phyloP scores from a whole-genome alignment of 2,888 invertebrate genomes.

The Apamea monoglypha region DNA sequence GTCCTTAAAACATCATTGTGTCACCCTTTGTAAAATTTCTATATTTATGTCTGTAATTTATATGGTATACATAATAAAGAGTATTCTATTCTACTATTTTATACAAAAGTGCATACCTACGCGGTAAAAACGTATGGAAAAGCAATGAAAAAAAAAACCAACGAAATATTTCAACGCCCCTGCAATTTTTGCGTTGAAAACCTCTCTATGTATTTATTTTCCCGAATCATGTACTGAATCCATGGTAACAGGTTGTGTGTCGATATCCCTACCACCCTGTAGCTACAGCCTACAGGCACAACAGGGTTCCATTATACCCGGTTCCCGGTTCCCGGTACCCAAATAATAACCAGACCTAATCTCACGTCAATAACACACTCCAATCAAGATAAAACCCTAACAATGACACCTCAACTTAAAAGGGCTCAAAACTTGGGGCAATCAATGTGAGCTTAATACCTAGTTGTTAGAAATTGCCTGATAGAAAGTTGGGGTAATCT shows the following conservation, averaged over 20 bases:
- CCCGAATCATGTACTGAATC: neutral
- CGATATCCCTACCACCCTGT: neutral
- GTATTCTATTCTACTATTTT: too few relatives aligned
- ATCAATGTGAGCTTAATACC: slow-evolving; percentile 71
- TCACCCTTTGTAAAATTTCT: too few relatives aligned
- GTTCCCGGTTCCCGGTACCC: neutral
- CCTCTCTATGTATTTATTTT: neutral
- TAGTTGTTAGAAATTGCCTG: slow-evolving; percentile 74
- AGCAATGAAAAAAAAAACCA: too few relatives aligned
- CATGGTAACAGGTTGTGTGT: neutral
- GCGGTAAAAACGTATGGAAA: too few relatives aligned
- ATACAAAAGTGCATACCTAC: too few relatives aligned
- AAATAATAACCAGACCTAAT: slow-evolving; percentile 15
- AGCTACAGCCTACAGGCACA: neutral
- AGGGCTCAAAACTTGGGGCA: slow-evolving; percentile 72
- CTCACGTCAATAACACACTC: slow-evolving; percentile 35
- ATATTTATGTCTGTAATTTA: too few relatives aligned
- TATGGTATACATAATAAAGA: too few relatives aligned
- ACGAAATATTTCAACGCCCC: too few relatives aligned
- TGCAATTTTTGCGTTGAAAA: too few relatives aligned
- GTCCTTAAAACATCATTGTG: too few relatives aligned
- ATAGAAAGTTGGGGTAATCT: slow-evolving; percentile 76
- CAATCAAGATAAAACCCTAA: slow-evolving; percentile 67
- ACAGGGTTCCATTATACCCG: neutral
- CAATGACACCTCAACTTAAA: slow-evolving; percentile 73